Evolutionary conservation across 2,797 vertebrate species (phyloP).

Genomic region (Vultur gryphus): DNA sequence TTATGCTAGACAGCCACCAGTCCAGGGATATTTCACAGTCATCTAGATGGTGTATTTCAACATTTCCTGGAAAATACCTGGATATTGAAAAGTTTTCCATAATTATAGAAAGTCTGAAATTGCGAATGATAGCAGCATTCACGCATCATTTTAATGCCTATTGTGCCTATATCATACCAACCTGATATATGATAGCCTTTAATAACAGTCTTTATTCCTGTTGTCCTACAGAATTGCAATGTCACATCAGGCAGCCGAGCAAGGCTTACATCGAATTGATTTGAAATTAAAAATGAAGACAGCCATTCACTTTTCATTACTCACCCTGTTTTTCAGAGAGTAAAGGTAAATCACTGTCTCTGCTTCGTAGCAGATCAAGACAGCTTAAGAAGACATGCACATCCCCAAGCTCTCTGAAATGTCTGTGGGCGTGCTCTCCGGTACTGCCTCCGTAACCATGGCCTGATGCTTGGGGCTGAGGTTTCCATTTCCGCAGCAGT

Average conservation of each 20-base stretch:
- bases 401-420: accelerated
- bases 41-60: background rate
- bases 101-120: background rate
- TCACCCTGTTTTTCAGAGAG: background rate
- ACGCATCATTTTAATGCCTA: background rate
- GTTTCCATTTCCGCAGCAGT: background rate
- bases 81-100: background rate
- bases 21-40: background rate
- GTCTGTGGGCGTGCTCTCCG: background rate
- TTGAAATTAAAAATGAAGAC: background rate
- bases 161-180: background rate
- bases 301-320: background rate
- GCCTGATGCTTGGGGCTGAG: background rate
- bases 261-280: background rate
- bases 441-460: accelerated
- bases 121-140: background rate
- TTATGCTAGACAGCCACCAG: accelerated
- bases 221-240: background rate
- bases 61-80: background rate
- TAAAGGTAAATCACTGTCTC: background rate
- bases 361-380: background rate
- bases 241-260: background rate
- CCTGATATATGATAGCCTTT: background rate
- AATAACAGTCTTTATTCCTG: background rate
- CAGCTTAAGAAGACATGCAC: background rate